These are phyloP conservation scores for Nyctalus aviator DNA, from an alignment of 2,797 vertebrate genomes.

Conservation along the genomic window DNA sequence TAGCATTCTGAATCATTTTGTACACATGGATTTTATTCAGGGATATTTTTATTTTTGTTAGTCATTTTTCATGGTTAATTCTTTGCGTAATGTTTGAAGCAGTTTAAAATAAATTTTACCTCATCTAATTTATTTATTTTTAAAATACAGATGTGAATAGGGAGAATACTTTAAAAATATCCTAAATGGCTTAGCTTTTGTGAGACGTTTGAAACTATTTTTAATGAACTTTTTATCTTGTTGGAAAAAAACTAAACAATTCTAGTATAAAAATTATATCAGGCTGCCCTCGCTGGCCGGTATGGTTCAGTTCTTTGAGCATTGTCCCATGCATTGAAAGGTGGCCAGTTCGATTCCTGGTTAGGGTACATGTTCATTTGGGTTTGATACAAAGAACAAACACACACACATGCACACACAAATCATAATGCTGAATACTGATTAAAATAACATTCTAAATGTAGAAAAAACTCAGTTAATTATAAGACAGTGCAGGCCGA, in stretches of 20 bases:
- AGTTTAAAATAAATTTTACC: constrained; percentile 58
- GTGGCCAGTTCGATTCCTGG: neutral
- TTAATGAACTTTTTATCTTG: constrained; percentile 62
- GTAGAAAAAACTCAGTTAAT: neutral
- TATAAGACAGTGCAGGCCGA: neutral
- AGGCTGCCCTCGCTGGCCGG: neutral
- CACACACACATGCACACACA: no score
- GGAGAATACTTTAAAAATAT: constrained; percentile 37
- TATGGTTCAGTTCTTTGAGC: neutral
- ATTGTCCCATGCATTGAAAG: neutral
- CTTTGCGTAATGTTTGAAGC: constrained; percentile 62
- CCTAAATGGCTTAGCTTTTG: constrained; percentile 23
- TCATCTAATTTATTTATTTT: constrained; percentile 43
- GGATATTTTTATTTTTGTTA: constrained; percentile 76
- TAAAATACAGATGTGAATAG: constrained; percentile 44
- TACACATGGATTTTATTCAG: constrained; percentile 59
- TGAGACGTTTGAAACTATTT: constrained; percentile 41
- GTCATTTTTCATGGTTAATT: constrained; percentile 64
- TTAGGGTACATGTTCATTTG: neutral
- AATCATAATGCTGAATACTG: neutral
- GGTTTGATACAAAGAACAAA: neutral
- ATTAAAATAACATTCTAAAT: constrained; percentile 12
- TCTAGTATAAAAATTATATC: constrained; percentile 23
- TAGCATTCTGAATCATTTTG: constrained; percentile 67
- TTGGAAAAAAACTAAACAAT: neutral